A percentile compares a stretch with the other conserved stretches of the same genome.
Evolutionary conservation across 2,888 invertebrate genomes (phyloP).

Genomic region (Lysandra coridon): DNA sequence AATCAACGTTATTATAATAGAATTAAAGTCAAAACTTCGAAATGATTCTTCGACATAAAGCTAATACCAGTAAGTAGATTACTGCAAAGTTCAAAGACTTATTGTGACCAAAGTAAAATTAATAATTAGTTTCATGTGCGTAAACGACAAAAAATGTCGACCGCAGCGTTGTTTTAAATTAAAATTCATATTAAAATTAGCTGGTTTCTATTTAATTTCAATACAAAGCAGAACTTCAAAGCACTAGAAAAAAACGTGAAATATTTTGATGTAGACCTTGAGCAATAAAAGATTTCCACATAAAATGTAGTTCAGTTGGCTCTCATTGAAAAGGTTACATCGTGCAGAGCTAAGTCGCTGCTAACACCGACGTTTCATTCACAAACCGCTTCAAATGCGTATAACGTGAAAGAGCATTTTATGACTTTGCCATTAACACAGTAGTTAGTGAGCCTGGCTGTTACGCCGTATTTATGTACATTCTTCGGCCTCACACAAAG

Average conservation of each 20-base stretch:
- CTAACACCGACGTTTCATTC: conserved; percentile 24
- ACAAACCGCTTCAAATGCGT: conserved; percentile 23
- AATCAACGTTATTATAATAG: no score
- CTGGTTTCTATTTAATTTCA: neutral
- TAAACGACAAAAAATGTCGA: neutral
- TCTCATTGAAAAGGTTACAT: conserved; percentile 24
- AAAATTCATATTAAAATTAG: neutral
- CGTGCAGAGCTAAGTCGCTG: conserved; percentile 14
- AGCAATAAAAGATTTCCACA: conserved; percentile 2
- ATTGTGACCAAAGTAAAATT: no score
- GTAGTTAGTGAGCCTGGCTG: conserved; percentile 17
- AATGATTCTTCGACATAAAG: no score
- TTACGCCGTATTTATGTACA: conserved; percentile 12
- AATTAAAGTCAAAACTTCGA: no score
- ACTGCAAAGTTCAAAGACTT: no score
- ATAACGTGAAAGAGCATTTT: conserved; percentile 25
- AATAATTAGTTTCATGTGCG: no score
- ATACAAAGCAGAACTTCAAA: neutral
- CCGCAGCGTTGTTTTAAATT: neutral
- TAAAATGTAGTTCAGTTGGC: conserved; percentile 21
- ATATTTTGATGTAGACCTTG: neutral
- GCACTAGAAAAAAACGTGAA: neutral
- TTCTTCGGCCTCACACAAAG: conserved; percentile 1
- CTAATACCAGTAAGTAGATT: no score
- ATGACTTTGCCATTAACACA: conserved; percentile 24